Evolutionary conservation across 2,797 vertebrate genomes (phyloP).

Genomic region (Coreius guichenoti): DNA sequence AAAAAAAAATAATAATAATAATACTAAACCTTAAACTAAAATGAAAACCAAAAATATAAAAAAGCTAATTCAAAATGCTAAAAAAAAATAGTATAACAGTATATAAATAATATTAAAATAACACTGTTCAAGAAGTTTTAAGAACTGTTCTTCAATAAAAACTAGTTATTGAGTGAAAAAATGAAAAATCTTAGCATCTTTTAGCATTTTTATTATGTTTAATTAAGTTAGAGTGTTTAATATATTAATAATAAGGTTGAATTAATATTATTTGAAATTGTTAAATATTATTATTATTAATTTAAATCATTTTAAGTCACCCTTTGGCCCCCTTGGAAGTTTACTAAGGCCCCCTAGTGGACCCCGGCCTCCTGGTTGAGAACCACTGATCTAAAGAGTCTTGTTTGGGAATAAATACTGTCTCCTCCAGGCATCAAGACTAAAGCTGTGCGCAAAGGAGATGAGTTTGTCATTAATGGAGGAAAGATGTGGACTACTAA

Average conservation of each 20-base stretch:
- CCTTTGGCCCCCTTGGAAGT: background rate
- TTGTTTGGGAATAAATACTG: background rate
- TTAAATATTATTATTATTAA: background rate
- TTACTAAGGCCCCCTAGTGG: background rate
- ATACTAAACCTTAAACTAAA: background rate
- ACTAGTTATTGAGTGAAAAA: too few relatives aligned
- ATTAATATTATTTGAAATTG: background rate
- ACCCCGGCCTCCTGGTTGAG: background rate
- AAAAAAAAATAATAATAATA: background rate
- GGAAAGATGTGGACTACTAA: constrained; percentile 89
- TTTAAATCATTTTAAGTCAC: background rate
- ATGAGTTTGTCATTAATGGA: constrained; percentile 83
- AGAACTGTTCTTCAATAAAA: background rate
- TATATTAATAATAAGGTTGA: background rate
- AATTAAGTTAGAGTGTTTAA: background rate
- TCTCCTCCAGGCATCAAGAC: constrained; percentile 80
- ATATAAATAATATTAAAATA: background rate
- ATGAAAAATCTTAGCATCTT: too few relatives aligned
- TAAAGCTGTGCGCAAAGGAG: constrained; percentile 80
- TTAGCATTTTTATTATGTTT: background rate
- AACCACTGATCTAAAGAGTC: background rate
- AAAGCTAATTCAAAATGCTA: background rate
- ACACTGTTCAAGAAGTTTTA: background rate
- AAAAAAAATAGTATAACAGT: background rate
- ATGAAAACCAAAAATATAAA: background rate